Percentiles rank a stretch among this genome's conserved stretches.
phyloP scores from a whole-genome alignment of 2,113 vertebrate species.

The Hypomesus transpacificus region DNA sequence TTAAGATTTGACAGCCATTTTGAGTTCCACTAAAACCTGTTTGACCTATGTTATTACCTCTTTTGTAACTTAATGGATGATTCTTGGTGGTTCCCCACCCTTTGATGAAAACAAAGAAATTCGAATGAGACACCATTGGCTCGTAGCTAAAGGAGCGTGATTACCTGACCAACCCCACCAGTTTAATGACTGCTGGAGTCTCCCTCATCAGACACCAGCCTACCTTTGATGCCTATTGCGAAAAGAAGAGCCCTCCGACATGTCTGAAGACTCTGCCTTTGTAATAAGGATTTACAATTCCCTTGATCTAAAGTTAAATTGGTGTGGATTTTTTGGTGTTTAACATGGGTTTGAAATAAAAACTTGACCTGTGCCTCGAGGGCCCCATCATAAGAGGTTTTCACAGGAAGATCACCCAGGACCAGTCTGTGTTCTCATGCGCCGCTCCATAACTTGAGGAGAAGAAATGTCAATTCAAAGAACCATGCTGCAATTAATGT shows the following conservation, averaged over 20 bases:
- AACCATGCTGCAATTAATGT: slow-evolving; percentile 75
- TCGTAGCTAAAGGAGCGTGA: slow-evolving; percentile 51
- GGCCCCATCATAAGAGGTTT: slow-evolving; percentile 71
- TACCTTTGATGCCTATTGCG: slow-evolving; percentile 81
- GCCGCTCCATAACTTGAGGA: slow-evolving; percentile 67
- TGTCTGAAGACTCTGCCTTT: slow-evolving; percentile 83
- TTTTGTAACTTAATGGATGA: background rate
- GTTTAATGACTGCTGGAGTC: slow-evolving; percentile 74
- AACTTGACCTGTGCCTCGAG: slow-evolving; percentile 84
- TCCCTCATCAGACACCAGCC: slow-evolving; percentile 72
- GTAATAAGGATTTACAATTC: slow-evolving; percentile 87
- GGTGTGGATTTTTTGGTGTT: slow-evolving; percentile 66
- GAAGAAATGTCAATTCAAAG: slow-evolving; percentile 76
- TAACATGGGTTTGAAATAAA: slow-evolving; percentile 66
- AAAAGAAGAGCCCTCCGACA: slow-evolving; percentile 72
- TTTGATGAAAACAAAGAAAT: slow-evolving; percentile 40
- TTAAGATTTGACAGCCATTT: background rate
- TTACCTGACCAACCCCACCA: slow-evolving; percentile 59
- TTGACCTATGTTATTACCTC: background rate
- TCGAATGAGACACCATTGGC: slow-evolving; percentile 48
- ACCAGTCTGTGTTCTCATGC: slow-evolving; percentile 76
- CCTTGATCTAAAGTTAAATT: slow-evolving; percentile 81
- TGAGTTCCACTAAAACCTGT: background rate
- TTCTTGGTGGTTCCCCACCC: slow-evolving; percentile 38
- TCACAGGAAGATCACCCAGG: slow-evolving; percentile 82